Percentiles rank a stretch among this genome's conserved stretches.
phyloP scores from a whole-genome alignment of 2,888 invertebrate genomes.

The Lepidocyrtoides sp. region DNA sequence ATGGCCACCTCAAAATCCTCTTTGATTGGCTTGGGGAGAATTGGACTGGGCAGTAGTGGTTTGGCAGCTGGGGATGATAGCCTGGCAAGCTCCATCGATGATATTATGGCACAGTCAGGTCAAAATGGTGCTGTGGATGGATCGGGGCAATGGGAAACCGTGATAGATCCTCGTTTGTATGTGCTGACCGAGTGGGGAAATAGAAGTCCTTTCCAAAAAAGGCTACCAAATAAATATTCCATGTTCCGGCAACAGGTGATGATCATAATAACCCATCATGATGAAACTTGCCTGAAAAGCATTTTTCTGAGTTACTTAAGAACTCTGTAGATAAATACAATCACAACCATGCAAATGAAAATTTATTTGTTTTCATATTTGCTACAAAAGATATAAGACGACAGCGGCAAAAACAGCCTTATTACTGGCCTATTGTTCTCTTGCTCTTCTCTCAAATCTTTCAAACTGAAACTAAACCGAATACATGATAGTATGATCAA shows the following conservation, averaged over 20 bases:
- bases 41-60: background rate
- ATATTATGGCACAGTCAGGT: background rate
- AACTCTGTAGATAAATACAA: no score
- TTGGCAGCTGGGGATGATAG: background rate
- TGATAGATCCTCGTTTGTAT: constrained; percentile 84
- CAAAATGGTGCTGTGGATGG: background rate
- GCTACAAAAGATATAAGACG: background rate
- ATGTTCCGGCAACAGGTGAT: constrained; percentile 80
- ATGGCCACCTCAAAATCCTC: background rate
- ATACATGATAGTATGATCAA: background rate
- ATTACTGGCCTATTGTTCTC: background rate
- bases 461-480: background rate
- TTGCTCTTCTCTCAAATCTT: no score
- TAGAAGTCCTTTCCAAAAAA: constrained; percentile 41
- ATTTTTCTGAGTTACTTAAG: background rate
- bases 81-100: background rate
- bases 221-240: constrained; percentile 28
- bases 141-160: constrained; percentile 82
- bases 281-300: background rate
- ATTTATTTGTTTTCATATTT: no score
- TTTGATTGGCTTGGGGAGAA: background rate
- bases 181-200: constrained; percentile 84
- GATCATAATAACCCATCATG: background rate
- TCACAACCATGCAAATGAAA: no score
- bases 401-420: background rate